Evolutionary conservation across 2,113 vertebrate genomes (phyloP), one percentile per base, ranked within the genome.

Genomic region (Tychaedon coryphoeus): DNA sequence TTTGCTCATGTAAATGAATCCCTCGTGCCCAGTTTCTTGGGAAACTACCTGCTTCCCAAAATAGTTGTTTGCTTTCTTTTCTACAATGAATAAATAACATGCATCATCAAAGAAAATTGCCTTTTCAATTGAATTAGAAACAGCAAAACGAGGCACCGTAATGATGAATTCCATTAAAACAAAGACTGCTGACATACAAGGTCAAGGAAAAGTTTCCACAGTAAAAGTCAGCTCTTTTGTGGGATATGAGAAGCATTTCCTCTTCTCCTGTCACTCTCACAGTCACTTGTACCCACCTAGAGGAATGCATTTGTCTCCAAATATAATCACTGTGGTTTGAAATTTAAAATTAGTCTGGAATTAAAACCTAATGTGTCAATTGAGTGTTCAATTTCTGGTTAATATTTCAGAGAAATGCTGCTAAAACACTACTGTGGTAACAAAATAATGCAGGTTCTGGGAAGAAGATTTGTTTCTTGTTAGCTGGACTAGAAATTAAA

Each of bases 81-180:
- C 71, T 91, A 54, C 70, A 88, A 92, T 36, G 90, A 95, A 88
- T 93, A 95, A 93, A 95, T 95, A 95, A 38, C 48, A 77, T 45
- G 81, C 83, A 96, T 93, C 96, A 97, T 96, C 96, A 97, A 97
- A 97, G 94, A 67, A 98, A 97, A 97, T 82, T 96, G 87, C 85
- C 85, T 97, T 96, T 96, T 94, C 96, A 82, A 28, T 88, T 90
- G 91, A 96, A 79, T 95, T 95, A 92, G 94, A 92, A 94, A 95
- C 96, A 95, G 92, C 95, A 95, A 85, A 96, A 95, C 84, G 88
- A 93, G 62, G 90, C 53, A 61, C 12, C 2, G 5, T 42, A 93
- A 97, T 91, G 95, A 98, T 95, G 87, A 93, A 95, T 97, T 86
- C 96, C 79, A 76, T 70, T 92, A 89, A 64, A 93, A 93, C 64